phyloP scores from a whole-genome alignment of 2,888 invertebrate species.

The Erebia aethiops region DNA sequence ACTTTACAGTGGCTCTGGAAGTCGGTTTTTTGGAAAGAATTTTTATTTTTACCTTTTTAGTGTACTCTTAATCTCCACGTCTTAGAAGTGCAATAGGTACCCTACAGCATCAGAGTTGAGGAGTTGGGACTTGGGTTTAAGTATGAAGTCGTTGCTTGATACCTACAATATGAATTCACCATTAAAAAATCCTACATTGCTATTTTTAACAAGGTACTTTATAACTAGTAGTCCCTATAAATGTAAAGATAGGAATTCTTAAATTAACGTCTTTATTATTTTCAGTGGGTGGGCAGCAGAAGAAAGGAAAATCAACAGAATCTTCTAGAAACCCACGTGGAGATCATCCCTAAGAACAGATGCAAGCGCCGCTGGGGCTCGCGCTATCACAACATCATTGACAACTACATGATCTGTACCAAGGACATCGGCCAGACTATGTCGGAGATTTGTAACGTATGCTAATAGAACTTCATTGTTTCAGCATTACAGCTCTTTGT shows the following conservation, averaged over 20 bases:
- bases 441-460: constrained; percentile 74
- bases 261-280: constrained; percentile 2
- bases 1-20: no score
- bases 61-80: no score
- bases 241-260: neutral
- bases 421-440: constrained; percentile 72
- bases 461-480: constrained; percentile 34
- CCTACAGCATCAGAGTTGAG: no score
- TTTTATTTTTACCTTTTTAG: no score
- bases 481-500: neutral
- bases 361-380: constrained; percentile 72
- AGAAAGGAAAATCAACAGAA: constrained; percentile 59
- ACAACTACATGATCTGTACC: constrained; percentile 75
- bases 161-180: no score
- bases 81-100: no score
- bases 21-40: no score
- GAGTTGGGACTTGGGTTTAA: no score
- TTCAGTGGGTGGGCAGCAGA: constrained; percentile 64
- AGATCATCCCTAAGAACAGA: constrained; percentile 62
- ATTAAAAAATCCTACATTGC: no score
- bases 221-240: neutral
- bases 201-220: no score
- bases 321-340: constrained; percentile 61
- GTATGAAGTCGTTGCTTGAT: no score
- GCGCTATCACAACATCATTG: constrained; percentile 70